phyloP scores from a whole-genome alignment of 2,113 vertebrate species.

The Addax nasomaculatus region DNA sequence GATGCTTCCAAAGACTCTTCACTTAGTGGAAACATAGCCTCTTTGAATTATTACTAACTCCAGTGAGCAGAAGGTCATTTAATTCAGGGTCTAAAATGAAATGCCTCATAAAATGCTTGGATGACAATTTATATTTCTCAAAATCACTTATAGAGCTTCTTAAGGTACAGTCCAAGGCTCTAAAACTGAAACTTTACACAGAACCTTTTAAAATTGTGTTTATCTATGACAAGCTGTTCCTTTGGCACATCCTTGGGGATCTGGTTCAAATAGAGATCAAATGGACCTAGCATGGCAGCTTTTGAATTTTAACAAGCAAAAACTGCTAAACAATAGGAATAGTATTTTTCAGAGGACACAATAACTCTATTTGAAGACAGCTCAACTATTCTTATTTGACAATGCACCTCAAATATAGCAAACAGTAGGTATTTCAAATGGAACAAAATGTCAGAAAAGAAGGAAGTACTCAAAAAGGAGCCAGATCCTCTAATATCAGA shows the following conservation, averaged over 20 bases:
- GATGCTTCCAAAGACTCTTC: neutral
- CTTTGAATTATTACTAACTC: slow-evolving; percentile 47
- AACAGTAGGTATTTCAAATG: neutral
- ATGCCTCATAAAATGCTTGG: slow-evolving; percentile 6
- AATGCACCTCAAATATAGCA: neutral
- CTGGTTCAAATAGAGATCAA: neutral
- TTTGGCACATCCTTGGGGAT: neutral
- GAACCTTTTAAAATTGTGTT: neutral
- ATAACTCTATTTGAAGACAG: neutral
- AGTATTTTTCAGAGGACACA: neutral
- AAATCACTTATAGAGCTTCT: neutral
- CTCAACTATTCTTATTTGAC: neutral
- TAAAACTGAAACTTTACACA: neutral
- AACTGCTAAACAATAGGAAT: neutral
- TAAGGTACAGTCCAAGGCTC: neutral
- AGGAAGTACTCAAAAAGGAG: neutral
- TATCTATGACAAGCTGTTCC: neutral
- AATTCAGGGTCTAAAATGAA: slow-evolving; percentile 59
- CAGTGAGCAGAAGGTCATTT: slow-evolving; percentile 41
- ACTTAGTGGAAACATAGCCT: neutral
- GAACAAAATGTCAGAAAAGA: slow-evolving; percentile 1
- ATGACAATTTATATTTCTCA: slow-evolving; percentile 48
- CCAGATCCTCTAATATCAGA: neutral
- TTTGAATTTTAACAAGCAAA: slow-evolving; percentile 21
- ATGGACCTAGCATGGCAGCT: neutral